Evolutionary conservation across 2,888 invertebrate genomes (phyloP).

Genomic region (Lycocerus yunnanus): DNA sequence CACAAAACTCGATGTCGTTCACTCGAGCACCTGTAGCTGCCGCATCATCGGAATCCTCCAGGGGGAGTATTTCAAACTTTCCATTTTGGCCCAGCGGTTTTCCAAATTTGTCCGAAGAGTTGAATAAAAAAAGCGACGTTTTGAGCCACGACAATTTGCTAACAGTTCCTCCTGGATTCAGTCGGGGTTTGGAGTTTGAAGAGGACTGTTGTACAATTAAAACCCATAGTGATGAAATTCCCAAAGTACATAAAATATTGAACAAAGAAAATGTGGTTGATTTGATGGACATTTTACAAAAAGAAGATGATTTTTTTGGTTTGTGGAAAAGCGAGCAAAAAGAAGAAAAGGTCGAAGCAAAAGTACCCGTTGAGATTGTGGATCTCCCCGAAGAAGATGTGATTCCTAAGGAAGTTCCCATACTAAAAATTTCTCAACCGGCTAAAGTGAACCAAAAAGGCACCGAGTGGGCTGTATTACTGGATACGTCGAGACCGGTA

Average conservation of each 20-base stretch:
- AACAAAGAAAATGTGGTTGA: slow-evolving; percentile 56
- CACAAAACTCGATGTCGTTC: slow-evolving; percentile 80
- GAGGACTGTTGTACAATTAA: slow-evolving; percentile 60
- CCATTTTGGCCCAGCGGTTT: slow-evolving; percentile 91
- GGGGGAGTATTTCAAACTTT: slow-evolving; percentile 78
- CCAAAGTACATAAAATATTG: slow-evolving; percentile 39
- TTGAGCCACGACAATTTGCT: slow-evolving; percentile 50
- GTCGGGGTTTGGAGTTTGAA: slow-evolving; percentile 62
- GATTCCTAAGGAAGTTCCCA: slow-evolving; percentile 58
- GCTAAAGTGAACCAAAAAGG: slow-evolving; percentile 43
- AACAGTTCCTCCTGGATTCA: slow-evolving; percentile 70
- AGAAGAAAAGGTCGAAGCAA: slow-evolving; percentile 31
- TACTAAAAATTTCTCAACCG: slow-evolving; percentile 68
- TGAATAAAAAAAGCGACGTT: slow-evolving; percentile 58
- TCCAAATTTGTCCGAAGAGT: slow-evolving; percentile 57
- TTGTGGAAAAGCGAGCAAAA: not conserved
- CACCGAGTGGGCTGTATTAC: slow-evolving; percentile 86
- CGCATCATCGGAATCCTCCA: slow-evolving; percentile 69
- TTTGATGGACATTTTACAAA: slow-evolving; percentile 65
- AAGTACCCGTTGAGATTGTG: slow-evolving; percentile 24
- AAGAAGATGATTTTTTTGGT: slow-evolving; percentile 65
- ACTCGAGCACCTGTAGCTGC: slow-evolving; percentile 71
- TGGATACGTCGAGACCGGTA: slow-evolving; percentile 82
- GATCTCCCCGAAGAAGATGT: slow-evolving; percentile 47
- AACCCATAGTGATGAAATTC: slow-evolving; percentile 22